A percentile compares a stretch with the other conserved stretches of the same genome.
These are phyloP conservation scores for Biston betularia DNA, from an alignment of 2,888 invertebrate species.

Conservation along the genomic window DNA sequence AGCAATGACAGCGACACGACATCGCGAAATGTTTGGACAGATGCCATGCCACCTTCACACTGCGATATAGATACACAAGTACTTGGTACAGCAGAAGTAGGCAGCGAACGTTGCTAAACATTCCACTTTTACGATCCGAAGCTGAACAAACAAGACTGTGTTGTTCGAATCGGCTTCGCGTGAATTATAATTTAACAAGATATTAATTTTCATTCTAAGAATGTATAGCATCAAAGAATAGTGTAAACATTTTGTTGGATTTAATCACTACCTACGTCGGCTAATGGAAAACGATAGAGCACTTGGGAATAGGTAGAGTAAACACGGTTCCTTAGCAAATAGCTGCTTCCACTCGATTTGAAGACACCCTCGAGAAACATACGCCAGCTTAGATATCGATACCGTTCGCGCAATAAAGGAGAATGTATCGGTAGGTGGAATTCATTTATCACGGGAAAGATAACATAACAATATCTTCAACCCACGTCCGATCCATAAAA, in stretches of 20 bases:
- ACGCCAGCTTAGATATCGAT: constrained; percentile 27
- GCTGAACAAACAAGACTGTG: constrained; percentile 68
- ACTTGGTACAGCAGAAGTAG: constrained; percentile 32
- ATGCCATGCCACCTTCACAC: constrained; percentile 56
- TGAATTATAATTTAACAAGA: constrained; percentile 61
- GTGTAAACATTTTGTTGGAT: constrained; percentile 25
- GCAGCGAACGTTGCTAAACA: constrained; percentile 50
- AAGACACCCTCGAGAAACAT: constrained; percentile 32
- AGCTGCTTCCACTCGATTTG: constrained; percentile 33
- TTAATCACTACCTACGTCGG: constrained; percentile 20
- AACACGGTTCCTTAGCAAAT: constrained; percentile 30
- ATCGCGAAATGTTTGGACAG: constrained; percentile 66
- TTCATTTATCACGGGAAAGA: constrained; percentile 39
- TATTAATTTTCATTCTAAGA: constrained; percentile 61
- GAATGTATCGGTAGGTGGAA: constrained; percentile 39
- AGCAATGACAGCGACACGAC: constrained; percentile 54
- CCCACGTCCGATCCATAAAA: constrained; percentile 46
- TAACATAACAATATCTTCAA: constrained; percentile 41
- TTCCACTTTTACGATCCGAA: constrained; percentile 62
- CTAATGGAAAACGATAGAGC: constrained; percentile 33
- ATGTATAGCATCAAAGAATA: constrained; percentile 40
- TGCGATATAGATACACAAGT: constrained; percentile 20
- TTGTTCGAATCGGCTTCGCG: constrained; percentile 64
- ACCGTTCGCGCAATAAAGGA: constrained; percentile 30
- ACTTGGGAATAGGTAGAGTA: constrained; percentile 24